Evolutionary conservation across 2,888 invertebrate genomes (phyloP), one percentile per base, ranked within the genome.

Genomic region (Trichopria drosophilae): DNA sequence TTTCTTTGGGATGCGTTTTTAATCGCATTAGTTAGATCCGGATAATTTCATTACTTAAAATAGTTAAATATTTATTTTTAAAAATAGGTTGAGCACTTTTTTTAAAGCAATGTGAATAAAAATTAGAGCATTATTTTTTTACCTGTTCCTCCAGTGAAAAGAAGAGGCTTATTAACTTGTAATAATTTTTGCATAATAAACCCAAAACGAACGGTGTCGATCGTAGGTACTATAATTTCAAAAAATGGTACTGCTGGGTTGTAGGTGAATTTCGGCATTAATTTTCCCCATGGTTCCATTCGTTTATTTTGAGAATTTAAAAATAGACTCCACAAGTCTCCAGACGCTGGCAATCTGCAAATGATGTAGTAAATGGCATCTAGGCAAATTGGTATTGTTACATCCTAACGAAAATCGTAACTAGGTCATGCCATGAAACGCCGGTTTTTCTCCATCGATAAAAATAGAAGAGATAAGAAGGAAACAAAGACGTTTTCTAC

Each of bases 111-210:
- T 28, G 18, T 29, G 20, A 15, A 6, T 31, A 42, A 31, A 18
- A 6, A 15, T 12, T 34, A 7, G 1, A 29, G 6, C 10, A 45
- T 24, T 26, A 44, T 50, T 7, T 49, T 51, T 61, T 59, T 63
- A 86, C 87, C 90, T 39, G 93, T 93, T 35, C 83, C 84, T n/a
- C 94, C 94, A n/a, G 92, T 92, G 58, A 89, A 86, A 75, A 95
- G 82, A 6, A 93, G 90, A 0, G 93, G 88, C 62, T 86, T 85
- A 23, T 85, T 82, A 2, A 83, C 81, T 6, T 82, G 77, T 12
- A 93, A 79, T 9, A 94, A 77, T 63, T 87, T 83, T 63, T 89
- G 84, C 78, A 90, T 84, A 31, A 92, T 74, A 68, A 85, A 91
- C 47, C 92, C 90, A 68, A 87, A 93, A 62, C 93, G 82, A 0